phyloP scores from a whole-genome alignment of 1,140 invertebrate genomes.

The Bombus consobrinus region DNA sequence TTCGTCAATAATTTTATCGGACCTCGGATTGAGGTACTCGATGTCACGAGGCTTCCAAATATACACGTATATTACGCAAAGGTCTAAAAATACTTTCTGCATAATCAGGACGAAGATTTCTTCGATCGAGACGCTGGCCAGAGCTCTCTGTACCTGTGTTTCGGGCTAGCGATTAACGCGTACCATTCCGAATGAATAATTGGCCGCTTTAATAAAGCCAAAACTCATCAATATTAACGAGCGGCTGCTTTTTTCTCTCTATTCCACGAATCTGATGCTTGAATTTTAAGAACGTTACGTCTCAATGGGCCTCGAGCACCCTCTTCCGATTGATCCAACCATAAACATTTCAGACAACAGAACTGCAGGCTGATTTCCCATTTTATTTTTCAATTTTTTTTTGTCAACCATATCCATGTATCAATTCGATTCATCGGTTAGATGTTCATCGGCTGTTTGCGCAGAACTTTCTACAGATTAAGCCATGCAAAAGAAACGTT shows the following conservation, averaged over 20 bases:
- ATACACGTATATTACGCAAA: conserved; percentile 11
- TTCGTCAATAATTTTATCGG: background rate
- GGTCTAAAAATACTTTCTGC: conserved; percentile 18
- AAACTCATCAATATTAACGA: conserved; percentile 50
- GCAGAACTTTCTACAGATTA: background rate
- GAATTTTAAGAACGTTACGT: conserved; percentile 26
- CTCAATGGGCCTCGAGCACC: conserved; percentile 19
- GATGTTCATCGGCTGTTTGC: background rate
- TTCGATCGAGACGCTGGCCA: conserved; percentile 24
- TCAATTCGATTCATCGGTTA: background rate
- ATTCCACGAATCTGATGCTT: conserved; percentile 1
- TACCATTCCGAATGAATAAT: conserved; percentile 42
- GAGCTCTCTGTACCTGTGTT: conserved; percentile 8
- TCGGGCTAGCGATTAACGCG: conserved; percentile 34
- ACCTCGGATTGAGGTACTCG: background rate
- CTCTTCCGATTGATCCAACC: background rate
- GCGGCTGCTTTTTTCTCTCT: background rate
- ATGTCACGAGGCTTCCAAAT: background rate
- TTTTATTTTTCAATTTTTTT: background rate
- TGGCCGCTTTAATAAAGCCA: conserved; percentile 27
- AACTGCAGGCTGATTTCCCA: background rate
- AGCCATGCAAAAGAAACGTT: background rate
- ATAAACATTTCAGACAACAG: background rate
- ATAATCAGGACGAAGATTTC: conserved; percentile 18
- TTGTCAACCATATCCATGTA: background rate